A percentile compares a stretch with the other conserved stretches of the same genome.
These are phyloP conservation scores for Zosterops japonicus DNA, from an alignment of 2,113 vertebrate species.

Conservation along the genomic window DNA sequence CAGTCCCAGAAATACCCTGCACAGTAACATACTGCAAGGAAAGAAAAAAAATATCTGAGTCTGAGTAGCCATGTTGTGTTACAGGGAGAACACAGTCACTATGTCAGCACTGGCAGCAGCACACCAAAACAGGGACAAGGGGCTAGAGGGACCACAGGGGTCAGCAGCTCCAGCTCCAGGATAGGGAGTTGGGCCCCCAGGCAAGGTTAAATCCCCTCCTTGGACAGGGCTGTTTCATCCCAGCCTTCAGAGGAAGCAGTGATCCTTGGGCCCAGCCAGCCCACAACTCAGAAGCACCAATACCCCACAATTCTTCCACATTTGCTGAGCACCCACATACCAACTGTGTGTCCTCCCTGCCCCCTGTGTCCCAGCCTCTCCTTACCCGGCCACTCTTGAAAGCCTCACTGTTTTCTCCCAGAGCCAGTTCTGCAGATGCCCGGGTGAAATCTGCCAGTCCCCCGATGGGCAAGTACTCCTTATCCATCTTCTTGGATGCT, in stretches of 20 bases:
- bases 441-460: conserved; percentile 87
- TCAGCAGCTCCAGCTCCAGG: background rate
- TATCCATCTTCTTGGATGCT: conserved; percentile 88
- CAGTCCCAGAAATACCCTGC: conserved; percentile 96
- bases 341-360: fast-evolving
- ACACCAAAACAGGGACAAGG: background rate
- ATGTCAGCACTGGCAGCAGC: background rate
- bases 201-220: background rate
- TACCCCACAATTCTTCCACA: background rate
- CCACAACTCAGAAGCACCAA: background rate
- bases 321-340: background rate
- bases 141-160: background rate
- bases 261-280: background rate
- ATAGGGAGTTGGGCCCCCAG: background rate
- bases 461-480: conserved; percentile 88
- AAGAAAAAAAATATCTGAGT: background rate
- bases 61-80: fast-evolving
- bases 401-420: conserved; percentile 85
- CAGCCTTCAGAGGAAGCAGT: background rate
- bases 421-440: conserved; percentile 84
- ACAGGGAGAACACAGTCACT: background rate
- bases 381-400: conserved; percentile 91
- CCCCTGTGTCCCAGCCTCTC: background rate
- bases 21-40: conserved; percentile 86
- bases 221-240: background rate